phyloP scores from a whole-genome alignment of 1,140 invertebrate species.

The Nomia melanderi region DNA sequence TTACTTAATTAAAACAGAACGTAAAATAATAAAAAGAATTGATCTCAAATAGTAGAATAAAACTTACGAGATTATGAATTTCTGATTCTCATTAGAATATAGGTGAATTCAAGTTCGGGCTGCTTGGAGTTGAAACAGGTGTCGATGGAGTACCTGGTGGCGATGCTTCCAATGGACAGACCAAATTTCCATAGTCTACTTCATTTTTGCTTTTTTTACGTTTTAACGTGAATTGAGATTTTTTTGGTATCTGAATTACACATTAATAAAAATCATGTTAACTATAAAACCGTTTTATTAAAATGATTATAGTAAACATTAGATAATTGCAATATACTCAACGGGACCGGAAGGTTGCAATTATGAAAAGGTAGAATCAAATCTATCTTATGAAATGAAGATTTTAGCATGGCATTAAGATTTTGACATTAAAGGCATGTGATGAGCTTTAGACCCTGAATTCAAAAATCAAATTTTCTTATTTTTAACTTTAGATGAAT shows the following conservation, averaged over 20 bases:
- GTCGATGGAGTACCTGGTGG: conserved; percentile 84
- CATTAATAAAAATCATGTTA: conserved; percentile 11
- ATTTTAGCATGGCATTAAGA: too few species aligned
- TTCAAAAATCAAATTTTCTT: too few species aligned
- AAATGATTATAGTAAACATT: too few species aligned
- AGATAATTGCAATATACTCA: too few species aligned
- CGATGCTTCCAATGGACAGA: conserved; percentile 89
- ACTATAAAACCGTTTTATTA: background rate
- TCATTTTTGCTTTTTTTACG: conserved; percentile 92
- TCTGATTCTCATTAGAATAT: conserved; percentile 75
- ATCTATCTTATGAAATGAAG: too few species aligned
- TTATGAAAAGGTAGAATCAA: too few species aligned
- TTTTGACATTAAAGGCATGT: too few species aligned
- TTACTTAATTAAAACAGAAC: background rate
- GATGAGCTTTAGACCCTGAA: too few species aligned
- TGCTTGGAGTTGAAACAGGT: conserved; percentile 75
- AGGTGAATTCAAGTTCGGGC: conserved; percentile 79
- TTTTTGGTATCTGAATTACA: conserved; percentile 88
- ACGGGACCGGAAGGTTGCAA: too few species aligned
- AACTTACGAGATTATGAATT: conserved; percentile 69
- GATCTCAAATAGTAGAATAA: conserved; percentile 67
- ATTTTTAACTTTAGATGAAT: too few species aligned
- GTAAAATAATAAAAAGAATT: background rate
- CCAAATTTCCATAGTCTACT: conserved; percentile 90
- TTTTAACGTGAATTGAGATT: conserved; percentile 94